Base-by-base conservation (phyloP, 1,140 invertebrate species). In the Monochamus saltuarius region DNA sequence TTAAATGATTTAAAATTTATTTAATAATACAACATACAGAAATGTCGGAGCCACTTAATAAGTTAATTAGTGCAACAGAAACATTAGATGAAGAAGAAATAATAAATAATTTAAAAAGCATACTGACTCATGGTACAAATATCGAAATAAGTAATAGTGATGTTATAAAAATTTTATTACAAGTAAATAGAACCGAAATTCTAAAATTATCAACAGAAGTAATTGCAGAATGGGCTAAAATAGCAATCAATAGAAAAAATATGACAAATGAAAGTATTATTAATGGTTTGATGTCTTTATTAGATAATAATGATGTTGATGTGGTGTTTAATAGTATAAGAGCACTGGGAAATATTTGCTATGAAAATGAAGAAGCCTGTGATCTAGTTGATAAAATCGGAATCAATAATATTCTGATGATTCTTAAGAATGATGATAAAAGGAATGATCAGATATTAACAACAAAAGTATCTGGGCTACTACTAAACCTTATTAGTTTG, bases 261-360 rank as follows among this genome's bases (percentile, higher is more conserved):
- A 88, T 86, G 61, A 85, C 87, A 50, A 79, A 81, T 54, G 75
- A 73, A 55, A 77, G 83, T 38, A 78, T 89, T 10, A 81, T 88
- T 8, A 75, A 79, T 40, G 77, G 77, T 35, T 78, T 90, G 40
- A 72, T 88, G 34, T 70, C 80, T 38, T 76, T 85, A 59, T 69
- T 87, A 16, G 69, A 79, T 14, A 58, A 61, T 17, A 42, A 64
- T 53, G 58, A 63, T 51, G 81, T 81, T 54, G 73, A 83, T 57
- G 80, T 85, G 53, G 66, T 87, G 19, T 87, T 84, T 57, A 90
- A 94, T 71, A 82, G 85, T 14, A 89, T 89, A 62, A 81, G 92
- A 68, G 90, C 91, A 6, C 76, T 95, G 16, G 92, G 90, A 43
- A 95, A 95, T 75, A 87, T 95, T 66, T 94, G 90, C 68, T 95